Evolutionary conservation across 2,797 vertebrate genomes (phyloP).

Genomic region (Ptychadena robeensis): DNA sequence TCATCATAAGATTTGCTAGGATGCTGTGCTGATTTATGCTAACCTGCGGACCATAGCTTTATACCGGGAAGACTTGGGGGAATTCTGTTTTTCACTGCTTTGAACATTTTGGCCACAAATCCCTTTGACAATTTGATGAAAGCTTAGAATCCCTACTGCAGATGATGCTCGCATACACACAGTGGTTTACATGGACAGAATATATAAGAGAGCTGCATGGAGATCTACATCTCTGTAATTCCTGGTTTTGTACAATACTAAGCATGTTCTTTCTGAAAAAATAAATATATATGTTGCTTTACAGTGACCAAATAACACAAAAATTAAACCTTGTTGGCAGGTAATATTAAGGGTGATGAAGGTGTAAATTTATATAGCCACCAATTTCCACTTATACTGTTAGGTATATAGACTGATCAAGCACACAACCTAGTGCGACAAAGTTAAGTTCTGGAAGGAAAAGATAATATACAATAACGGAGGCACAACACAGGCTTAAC

Average conservation of each 20-base stretch:
- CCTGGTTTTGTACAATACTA: neutral
- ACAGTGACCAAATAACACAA: neutral
- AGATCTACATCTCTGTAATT: neutral
- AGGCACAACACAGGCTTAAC: no score
- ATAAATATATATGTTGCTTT: neutral
- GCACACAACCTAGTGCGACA: no score
- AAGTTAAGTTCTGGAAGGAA: no score
- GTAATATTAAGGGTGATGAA: no score
- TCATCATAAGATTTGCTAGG: neutral
- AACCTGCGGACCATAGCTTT: neutral
- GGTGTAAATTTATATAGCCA: no score
- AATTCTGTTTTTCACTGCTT: neutral
- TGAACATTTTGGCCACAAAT: neutral
- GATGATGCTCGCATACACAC: neutral
- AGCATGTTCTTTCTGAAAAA: no score
- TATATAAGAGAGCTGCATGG: neutral
- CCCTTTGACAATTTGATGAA: neutral
- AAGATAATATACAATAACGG: no score
- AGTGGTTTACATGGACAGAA: neutral
- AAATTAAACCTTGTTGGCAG: neutral
- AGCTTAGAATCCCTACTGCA: neutral
- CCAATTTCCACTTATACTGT: no score
- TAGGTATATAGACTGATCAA: no score
- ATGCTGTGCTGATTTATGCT: neutral
- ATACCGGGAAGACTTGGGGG: neutral